A percentile compares a stretch with the other conserved stretches of the same genome.
phyloP scores from a whole-genome alignment of 2,888 invertebrate species.

The Melitaea athalia region DNA sequence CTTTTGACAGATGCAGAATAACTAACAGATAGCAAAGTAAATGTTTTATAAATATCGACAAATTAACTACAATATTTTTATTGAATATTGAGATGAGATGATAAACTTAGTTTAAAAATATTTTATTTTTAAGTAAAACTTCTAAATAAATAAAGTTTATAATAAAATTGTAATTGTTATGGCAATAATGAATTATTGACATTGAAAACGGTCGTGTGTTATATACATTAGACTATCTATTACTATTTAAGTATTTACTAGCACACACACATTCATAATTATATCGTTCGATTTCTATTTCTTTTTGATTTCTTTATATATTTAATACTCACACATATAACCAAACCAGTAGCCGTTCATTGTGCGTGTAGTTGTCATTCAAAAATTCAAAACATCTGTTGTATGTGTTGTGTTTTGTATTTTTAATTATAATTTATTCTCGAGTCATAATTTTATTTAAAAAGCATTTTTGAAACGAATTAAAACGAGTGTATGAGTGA shows the following conservation, averaged over 20 bases:
- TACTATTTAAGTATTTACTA: too few species aligned
- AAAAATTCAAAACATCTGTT: constrained; percentile 76
- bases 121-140: too few species aligned
- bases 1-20: neutral
- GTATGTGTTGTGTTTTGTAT: constrained; percentile 74
- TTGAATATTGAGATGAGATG: too few species aligned
- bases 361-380: constrained; percentile 53
- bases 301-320: constrained; percentile 29
- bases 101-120: too few species aligned
- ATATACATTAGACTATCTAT: constrained; percentile 11
- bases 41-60: too few species aligned
- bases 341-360: constrained; percentile 40
- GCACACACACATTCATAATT: constrained; percentile 24
- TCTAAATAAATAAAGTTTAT: neutral
- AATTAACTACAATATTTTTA: too few species aligned
- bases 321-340: constrained; percentile 47
- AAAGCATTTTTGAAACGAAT: constrained; percentile 43
- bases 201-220: constrained; percentile 17
- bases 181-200: constrained; percentile 11
- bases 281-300: constrained; percentile 29
- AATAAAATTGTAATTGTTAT: neutral
- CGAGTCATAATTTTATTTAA: constrained; percentile 31
- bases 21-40: neutral
- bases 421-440: constrained; percentile 61
- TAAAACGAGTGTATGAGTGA: constrained; percentile 54